Evolutionary conservation across 2,797 vertebrate species (phyloP), one percentile per base, ranked within the genome.

Genomic region (Loris lydekkerianus): DNA sequence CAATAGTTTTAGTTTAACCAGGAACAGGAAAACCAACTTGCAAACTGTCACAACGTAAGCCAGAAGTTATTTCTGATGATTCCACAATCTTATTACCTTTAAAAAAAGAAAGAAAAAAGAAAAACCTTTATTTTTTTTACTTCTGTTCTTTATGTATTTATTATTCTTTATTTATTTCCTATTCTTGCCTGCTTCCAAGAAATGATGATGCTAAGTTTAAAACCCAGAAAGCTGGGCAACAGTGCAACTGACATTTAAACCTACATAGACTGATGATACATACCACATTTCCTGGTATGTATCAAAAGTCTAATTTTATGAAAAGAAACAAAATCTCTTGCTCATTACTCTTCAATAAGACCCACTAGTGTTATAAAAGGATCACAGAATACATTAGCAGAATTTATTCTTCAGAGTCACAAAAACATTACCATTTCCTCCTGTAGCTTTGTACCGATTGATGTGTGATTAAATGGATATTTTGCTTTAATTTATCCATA

Each of bases 101-200:
- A 23, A n/a, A 49, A 40, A 40, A 40, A 34, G 34, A 34, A 84
- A 80, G 25, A 67, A 65, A 46, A 46, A 46, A 46, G 43, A 46
- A 46, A 46, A 46, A 46, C 43, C 43, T 46, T 46, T 10, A 46
- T 61, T 94, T 82, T 86, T 49, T 49, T 9, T 9, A 11, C 21
- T 70, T 75, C 31, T 49, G 40, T 83, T 53, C 25, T 88, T 72
- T 53, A n/a, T 29, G n/a, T 46, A 40, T 69, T 65, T 88, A 86
- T 20, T 75, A 73, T 67, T 73, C 73, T 84, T 93, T 87, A 31
- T 6, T 69, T 67, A 89, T 78, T 73, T 86, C 78, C 82, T 93
- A 17, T 82, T 91, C 25, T 86, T 96, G 34, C 43, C 70, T 95
- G 29, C 10, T 58, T 17, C 46, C 34, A 70, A 61, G 72, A 90